Conservation (phyloP, 2,113 vertebrate genomes). For the Synchiropus splendidus region DNA sequence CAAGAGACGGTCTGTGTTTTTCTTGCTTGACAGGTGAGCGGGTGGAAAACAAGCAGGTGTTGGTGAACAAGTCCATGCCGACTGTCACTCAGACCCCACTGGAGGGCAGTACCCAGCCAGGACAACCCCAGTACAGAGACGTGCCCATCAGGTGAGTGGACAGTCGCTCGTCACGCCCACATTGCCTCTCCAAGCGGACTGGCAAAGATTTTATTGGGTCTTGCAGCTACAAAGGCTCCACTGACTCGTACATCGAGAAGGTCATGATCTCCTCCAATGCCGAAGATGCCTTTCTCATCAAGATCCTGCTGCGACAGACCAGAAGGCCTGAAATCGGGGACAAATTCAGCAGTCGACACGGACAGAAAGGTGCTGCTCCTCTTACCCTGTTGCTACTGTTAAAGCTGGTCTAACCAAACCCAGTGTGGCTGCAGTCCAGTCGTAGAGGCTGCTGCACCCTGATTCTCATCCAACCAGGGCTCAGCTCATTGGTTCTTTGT, state of each 20-base stretch:
- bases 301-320: conserved; percentile 91
- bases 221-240: conserved; percentile 89
- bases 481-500: conserved; percentile 97
- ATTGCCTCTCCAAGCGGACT: not conserved
- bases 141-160: conserved; percentile 70
- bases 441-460: conserved; percentile 82
- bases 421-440: conserved; percentile 74
- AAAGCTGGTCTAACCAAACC: too few relatives aligned
- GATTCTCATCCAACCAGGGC: conserved; percentile 70
- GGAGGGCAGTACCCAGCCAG: conserved; percentile 84
- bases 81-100: conserved; percentile 93
- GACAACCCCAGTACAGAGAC: conserved; percentile 92
- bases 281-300: conserved; percentile 95
- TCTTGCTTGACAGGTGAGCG: conserved; percentile 74
- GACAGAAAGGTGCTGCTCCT: conserved; percentile 86
- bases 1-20: not conserved
- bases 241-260: conserved; percentile 96
- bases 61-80: conserved; percentile 98
- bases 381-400: too few relatives aligned
- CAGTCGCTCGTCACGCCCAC: too few relatives aligned
- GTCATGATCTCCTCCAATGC: conserved; percentile 62
- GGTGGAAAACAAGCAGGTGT: conserved; percentile 94
- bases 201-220: not conserved
- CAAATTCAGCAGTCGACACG: conserved; percentile 97
- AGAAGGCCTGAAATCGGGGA: conserved; percentile 95